A percentile compares a stretch with the other conserved stretches of the same genome.
Evolutionary conservation across 2,113 vertebrate species (phyloP).

Genomic region (Oplegnathus fasciatus): DNA sequence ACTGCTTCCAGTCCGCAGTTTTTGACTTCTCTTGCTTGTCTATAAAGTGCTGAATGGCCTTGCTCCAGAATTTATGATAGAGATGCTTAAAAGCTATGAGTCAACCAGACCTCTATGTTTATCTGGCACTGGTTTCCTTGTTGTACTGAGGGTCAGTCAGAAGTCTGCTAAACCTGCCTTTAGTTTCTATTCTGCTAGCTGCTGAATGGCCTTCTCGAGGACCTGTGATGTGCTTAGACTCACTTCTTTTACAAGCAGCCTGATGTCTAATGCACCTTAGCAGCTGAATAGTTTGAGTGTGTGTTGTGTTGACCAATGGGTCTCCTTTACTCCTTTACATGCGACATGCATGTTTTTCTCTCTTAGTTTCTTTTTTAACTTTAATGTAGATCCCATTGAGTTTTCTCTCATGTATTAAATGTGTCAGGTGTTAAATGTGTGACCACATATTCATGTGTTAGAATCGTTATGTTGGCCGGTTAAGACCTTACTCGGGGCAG

Average conservation of each 20-base stretch:
- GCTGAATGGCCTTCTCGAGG: neutral
- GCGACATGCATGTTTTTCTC: neutral
- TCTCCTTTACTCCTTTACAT: neutral
- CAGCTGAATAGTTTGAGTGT: neutral
- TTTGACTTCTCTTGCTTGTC: neutral
- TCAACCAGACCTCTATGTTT: neutral
- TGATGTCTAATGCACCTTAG: neutral
- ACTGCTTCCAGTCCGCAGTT: neutral
- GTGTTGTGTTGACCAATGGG: neutral
- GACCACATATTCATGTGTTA: neutral
- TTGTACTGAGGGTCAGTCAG: neutral
- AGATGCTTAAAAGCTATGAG: neutral
- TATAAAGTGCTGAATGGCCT: neutral
- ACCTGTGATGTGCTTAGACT: neutral
- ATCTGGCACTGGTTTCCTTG: neutral
- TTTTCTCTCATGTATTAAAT: neutral
- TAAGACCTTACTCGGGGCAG: neutral
- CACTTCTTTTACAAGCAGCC: neutral
- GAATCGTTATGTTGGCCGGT: neutral
- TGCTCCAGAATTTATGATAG: neutral
- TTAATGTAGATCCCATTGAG: too few species aligned
- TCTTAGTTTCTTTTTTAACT: neutral
- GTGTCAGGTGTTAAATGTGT: neutral
- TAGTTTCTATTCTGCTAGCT: neutral
- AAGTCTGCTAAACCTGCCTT: neutral